Base-by-base conservation (phyloP, 2,113 vertebrate species). In the Sinocyclocheilus maitianheensis region DNA sequence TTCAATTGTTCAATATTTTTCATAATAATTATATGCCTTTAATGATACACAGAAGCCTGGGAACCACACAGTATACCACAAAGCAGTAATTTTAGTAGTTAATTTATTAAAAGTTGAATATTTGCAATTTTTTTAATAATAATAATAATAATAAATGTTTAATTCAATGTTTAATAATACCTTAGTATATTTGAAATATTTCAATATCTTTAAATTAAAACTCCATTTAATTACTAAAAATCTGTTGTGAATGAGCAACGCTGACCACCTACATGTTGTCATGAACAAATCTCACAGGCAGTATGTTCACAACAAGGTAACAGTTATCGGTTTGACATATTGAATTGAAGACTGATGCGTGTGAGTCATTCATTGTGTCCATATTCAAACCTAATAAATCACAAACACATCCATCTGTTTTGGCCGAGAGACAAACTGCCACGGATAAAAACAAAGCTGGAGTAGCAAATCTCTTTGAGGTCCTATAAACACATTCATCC, bases 351-450 rank as follows among this genome's bases (percentile, higher is more conserved):
- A 48, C 40, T 75, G 71, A n/a, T 5, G 40, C 71, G n/a, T 46
- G 20, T 72, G 40, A 75, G n/a, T 75, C 72, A 75, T 75, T 75
- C 24, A 46, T 48, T 75, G 26, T 78, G 51, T 12, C 30, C 51
- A 37, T 55, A 58, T 55, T 78, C 26, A 58, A 37, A 20, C 26
- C 18, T 58, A 12, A 34, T 37, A 58, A 78, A 78, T 20, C 46
- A 16, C 24, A 53, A 51, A 77, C 26, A 58, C 26, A 55, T 58
- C n/a, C 76, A 78, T 78, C 76, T 37, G 76, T 55, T 78, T 78
- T 55, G 58, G 77, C 55, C 14, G 37, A 40, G 40, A 63, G 5
- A 75, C 72, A 75, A 75, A 75, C 2, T 3, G 22, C 22, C 72
- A 14, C 6, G 14, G 11, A 46, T 14, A 75, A 24, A 75, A 43